Evolutionary conservation across 2,113 vertebrate species (phyloP).

Genomic region (Axis porcinus): DNA sequence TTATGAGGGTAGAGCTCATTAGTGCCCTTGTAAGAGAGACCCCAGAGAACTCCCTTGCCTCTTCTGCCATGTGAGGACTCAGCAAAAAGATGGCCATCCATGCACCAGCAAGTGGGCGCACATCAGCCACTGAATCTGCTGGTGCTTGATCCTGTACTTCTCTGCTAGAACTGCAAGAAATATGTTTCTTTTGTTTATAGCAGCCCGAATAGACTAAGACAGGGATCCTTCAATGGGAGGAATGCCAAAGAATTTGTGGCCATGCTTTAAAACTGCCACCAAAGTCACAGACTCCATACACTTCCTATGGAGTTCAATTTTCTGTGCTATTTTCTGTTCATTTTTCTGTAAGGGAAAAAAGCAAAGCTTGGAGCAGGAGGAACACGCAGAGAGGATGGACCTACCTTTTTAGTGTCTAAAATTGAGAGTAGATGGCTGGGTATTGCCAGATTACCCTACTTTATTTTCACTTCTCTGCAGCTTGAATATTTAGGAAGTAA

Average conservation of each 20-base stretch:
- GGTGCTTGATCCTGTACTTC: neutral
- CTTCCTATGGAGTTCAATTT: neutral
- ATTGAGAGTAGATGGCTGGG: neutral
- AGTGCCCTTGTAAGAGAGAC: neutral
- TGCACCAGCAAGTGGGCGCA: neutral
- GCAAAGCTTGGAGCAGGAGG: neutral
- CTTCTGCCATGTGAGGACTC: neutral
- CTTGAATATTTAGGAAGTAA: neutral
- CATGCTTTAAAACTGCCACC: neutral
- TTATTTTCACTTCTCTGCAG: neutral
- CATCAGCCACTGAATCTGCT: neutral
- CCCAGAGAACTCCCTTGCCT: neutral
- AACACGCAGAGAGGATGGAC: neutral
- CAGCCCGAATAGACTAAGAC: neutral
- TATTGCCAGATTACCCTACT: neutral
- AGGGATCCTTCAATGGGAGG: neutral
- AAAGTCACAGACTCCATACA: neutral
- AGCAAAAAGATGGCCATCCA: neutral
- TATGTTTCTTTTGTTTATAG: neutral
- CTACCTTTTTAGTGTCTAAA: neutral
- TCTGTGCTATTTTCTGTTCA: neutral
- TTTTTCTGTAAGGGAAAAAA: neutral
- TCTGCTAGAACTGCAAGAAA: neutral
- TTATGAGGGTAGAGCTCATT: neutral
- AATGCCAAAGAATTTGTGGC: neutral